Evolutionary conservation across 2,888 invertebrate genomes (phyloP), one percentile per base, ranked within the genome.

Genomic region (Philonicus albiceps): DNA sequence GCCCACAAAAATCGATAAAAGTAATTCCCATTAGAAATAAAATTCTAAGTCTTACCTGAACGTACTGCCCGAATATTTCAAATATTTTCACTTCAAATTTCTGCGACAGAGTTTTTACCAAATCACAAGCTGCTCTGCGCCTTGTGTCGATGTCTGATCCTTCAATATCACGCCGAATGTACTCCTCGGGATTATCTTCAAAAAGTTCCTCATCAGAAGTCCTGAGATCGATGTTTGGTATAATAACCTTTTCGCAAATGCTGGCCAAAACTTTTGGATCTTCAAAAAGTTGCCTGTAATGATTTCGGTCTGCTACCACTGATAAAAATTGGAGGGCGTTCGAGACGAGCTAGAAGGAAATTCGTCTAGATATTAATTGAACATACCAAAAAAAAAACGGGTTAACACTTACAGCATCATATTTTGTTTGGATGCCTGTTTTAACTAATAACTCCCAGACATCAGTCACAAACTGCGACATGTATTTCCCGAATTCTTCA

Each of bases 121-220:
- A 94, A 93, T 99, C 99, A 93, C 99, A 98, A 75, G 99, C 99
- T 31, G 99, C 97, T 88, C 99, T 94, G 31, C 99, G 94, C 83
- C 99, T 94, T 0, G 99, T 99, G 92, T 99, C 99, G 88, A 98
- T 96, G 93, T 99, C 99, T 8, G 98, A 98, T 6, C 99, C 99
- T 93, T 99, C 99, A 88, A 99, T 98, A 92, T 99, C 99, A 40
- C 98, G 94, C 3, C 98, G 94, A 88, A 98, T 98, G 91, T 98
- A 99, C 93, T 99, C 99, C 90, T 99, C 98, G 0, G 99, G 97
- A 91, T 99, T 99, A 91, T 99, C 99, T 92, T 98, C 98, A 92
- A 99, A 99, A 74, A 98, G 92, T 91, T 99, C 99, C 92, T 98
- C 96, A 92, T 99, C 99, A 0, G 98, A 96, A 85, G 95, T 95